Percentiles rank a stretch among this genome's conserved stretches.
Evolutionary conservation across 2,113 vertebrate genomes (phyloP).

Genomic region (Neotoma lepida): DNA sequence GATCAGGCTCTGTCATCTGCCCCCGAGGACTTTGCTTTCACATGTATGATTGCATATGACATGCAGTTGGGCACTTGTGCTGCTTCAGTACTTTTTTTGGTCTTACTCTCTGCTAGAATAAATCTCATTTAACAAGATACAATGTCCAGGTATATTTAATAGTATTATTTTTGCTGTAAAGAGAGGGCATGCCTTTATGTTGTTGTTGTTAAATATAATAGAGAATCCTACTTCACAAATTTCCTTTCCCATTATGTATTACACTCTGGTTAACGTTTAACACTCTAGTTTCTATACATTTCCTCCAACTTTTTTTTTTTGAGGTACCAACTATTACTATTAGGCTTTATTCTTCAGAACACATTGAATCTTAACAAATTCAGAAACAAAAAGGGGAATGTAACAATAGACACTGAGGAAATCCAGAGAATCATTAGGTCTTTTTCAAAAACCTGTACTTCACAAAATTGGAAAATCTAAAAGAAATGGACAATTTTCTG

Average conservation of each 20-base stretch:
- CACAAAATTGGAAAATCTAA: too few relatives aligned
- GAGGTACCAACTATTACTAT: not conserved
- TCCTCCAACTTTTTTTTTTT: not conserved
- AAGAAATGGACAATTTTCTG: too few relatives aligned
- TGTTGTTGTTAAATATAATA: conserved; percentile 15
- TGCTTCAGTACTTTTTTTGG: not conserved
- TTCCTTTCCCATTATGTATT: not conserved
- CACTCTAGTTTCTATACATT: not conserved
- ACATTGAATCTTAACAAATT: not conserved
- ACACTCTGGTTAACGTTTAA: not conserved
- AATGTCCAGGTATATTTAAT: not conserved
- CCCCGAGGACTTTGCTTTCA: conserved; percentile 13
- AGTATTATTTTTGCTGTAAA: not conserved
- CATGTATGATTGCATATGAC: conserved; percentile 40
- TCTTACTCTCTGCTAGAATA: conserved; percentile 11
- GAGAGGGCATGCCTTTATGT: not conserved
- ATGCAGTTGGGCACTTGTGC: not conserved
- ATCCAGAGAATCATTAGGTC: too few relatives aligned
- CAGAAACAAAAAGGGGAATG: too few relatives aligned
- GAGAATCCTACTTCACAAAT: not conserved
- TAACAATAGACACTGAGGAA: too few relatives aligned
- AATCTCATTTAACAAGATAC: conserved; percentile 13
- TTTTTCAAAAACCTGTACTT: too few relatives aligned
- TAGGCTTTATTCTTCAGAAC: conserved; percentile 27
- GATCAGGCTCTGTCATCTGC: conserved; percentile 43